phyloP scores from a whole-genome alignment of 2,888 invertebrate genomes.

The Drosophila niveifrons region DNA sequence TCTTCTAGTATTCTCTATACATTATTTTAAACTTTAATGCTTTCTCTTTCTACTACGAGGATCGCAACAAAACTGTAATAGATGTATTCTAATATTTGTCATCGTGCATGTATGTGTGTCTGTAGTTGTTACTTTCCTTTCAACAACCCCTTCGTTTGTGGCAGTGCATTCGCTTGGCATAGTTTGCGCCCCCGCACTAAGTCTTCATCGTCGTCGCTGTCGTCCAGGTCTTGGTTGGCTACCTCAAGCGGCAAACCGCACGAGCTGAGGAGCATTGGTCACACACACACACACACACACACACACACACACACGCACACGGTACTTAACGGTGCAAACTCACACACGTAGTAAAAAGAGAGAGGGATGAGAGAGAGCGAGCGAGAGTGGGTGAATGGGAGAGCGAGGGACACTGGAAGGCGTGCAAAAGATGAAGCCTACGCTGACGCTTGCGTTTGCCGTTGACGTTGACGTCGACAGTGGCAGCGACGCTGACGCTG shows the following conservation, averaged over 20 bases:
- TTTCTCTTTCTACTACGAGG: too few species aligned
- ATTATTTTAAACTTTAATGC: too few species aligned
- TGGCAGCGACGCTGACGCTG: conserved; percentile 24
- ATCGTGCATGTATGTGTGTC: background rate
- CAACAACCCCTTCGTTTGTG: conserved; percentile 2
- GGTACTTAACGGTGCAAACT: too few species aligned
- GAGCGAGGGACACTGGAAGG: conserved; percentile 30
- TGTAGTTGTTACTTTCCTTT: background rate
- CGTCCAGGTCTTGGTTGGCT: conserved; percentile 26
- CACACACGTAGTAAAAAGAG: conserved; percentile 15
- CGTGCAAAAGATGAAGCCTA: conserved; percentile 58
- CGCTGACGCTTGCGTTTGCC: conserved; percentile 25
- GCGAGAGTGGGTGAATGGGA: background rate
- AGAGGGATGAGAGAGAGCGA: background rate
- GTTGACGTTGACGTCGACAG: conserved; percentile 11
- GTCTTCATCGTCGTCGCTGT: conserved; percentile 10
- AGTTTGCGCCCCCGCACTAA: conserved; percentile 15
- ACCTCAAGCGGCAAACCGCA: conserved; percentile 26
- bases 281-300: conserved; percentile 26
- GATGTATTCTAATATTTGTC: too few species aligned
- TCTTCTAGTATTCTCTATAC: too few species aligned
- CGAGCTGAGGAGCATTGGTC: conserved; percentile 20
- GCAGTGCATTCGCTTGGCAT: conserved; percentile 29
- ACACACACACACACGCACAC: conserved; percentile 20
- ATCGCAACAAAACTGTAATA: too few species aligned